phyloP scores from a whole-genome alignment of 2,797 vertebrate species.

The Gambusia yucatana region DNA sequence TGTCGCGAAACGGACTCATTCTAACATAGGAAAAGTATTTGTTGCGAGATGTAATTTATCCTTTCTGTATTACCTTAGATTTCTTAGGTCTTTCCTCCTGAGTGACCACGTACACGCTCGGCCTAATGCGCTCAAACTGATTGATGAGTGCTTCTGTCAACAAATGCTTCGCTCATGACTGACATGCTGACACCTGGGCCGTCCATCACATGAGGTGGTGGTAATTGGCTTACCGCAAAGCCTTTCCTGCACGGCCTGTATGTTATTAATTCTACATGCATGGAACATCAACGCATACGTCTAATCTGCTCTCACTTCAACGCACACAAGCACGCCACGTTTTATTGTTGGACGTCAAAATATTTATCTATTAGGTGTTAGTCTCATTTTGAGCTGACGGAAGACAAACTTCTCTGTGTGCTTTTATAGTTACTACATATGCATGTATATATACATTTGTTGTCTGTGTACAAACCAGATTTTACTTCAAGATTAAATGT shows the following conservation, averaged over 20 bases:
- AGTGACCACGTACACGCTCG: not conserved
- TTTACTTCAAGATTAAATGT: conserved; percentile 30
- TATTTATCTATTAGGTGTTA: conserved; percentile 18
- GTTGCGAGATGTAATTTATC: conserved; percentile 11
- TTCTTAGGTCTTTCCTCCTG: not conserved
- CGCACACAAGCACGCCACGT: conserved; percentile 10
- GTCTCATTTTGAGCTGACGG: not conserved
- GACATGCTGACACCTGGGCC: conserved; percentile 64
- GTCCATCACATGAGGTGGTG: conserved; percentile 43
- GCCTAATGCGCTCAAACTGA: conserved; percentile 27
- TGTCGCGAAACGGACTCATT: conserved; percentile 8
- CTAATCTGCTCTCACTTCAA: conserved; percentile 40
- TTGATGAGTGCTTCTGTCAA: conserved; percentile 20
- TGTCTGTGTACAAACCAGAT: not conserved
- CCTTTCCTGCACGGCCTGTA: conserved; percentile 35
- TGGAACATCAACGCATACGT: conserved; percentile 25
- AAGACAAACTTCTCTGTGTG: not conserved
- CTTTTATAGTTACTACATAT: not conserved
- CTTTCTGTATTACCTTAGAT: not conserved
- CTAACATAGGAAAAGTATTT: conserved; percentile 9
- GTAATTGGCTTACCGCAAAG: conserved; percentile 65
- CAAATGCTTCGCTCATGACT: conserved; percentile 34
- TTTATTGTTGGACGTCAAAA: conserved; percentile 7
- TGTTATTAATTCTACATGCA: conserved; percentile 47
- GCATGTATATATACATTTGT: not conserved